phyloP scores from a whole-genome alignment of 1,140 invertebrate species.

The Leucophenga varia region DNA sequence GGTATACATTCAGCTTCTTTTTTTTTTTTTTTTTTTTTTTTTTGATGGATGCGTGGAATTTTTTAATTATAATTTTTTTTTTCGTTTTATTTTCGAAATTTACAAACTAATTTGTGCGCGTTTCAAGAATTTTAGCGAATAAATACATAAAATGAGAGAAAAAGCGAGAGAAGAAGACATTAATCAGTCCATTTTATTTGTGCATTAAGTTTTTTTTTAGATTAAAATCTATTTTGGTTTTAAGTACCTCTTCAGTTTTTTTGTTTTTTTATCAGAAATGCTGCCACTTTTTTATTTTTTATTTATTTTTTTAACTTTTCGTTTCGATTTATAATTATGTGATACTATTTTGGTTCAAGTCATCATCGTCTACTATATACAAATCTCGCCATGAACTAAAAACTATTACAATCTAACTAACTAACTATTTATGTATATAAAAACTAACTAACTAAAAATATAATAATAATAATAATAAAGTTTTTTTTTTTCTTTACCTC shows the following conservation, averaged over 20 bases:
- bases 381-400: conserved; percentile 28
- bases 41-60: no score
- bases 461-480: no score
- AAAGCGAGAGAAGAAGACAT: no score
- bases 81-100: conserved; percentile 13
- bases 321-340: no score
- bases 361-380: conserved; percentile 31
- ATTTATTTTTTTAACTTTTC: conserved; percentile 28
- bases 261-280: conserved; percentile 12
- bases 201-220: conserved; percentile 15
- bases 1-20: neutral
- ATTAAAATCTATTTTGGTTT: conserved; percentile 9
- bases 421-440: conserved; percentile 3
- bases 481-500: no score
- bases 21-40: conserved; percentile 22
- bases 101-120: conserved; percentile 17
- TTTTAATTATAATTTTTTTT: no score
- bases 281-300: no score
- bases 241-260: conserved; percentile 19
- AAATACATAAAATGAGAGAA: conserved; percentile 17
- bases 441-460: conserved; percentile 28
- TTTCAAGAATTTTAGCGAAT: no score
- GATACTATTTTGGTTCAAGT: conserved; percentile 54
- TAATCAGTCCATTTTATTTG: conserved; percentile 20
- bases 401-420: conserved; percentile 30